These are phyloP conservation scores for Zophobas morio DNA, from an alignment of 1,140 invertebrate genomes.

Conservation along the genomic window DNA sequence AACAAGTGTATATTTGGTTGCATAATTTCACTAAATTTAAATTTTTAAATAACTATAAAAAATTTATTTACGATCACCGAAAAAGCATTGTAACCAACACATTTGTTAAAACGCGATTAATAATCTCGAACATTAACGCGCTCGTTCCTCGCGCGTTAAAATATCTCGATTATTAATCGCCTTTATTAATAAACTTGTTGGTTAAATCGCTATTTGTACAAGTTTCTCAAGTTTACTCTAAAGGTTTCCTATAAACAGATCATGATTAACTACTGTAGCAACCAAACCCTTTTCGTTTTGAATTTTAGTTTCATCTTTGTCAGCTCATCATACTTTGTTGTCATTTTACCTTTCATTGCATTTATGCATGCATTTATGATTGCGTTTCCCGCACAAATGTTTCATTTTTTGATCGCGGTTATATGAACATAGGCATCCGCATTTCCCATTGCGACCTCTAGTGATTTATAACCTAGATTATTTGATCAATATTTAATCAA, in stretches of 20 bases:
- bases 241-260: slow-evolving; percentile 59
- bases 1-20: too few relatives aligned
- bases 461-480: slow-evolving; percentile 87
- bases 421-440: slow-evolving; percentile 93
- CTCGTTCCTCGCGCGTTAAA: too few relatives aligned
- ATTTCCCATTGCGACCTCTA: slow-evolving; percentile 88
- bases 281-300: slow-evolving; percentile 74
- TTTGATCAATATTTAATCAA: slow-evolving; percentile 4
- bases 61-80: too few relatives aligned
- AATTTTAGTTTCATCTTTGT: slow-evolving; percentile 69
- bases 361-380: slow-evolving; percentile 75
- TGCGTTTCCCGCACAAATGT: slow-evolving; percentile 97
- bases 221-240: not conserved
- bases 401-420: slow-evolving; percentile 98
- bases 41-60: too few relatives aligned
- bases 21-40: too few relatives aligned
- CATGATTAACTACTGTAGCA: slow-evolving; percentile 72
- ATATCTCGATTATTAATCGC: too few relatives aligned
- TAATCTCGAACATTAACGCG: too few relatives aligned
- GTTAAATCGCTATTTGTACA: too few relatives aligned
- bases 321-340: slow-evolving; percentile 71
- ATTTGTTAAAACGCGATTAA: too few relatives aligned
- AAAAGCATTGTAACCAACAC: too few relatives aligned
- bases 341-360: slow-evolving; percentile 75
- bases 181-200: too few relatives aligned